phyloP scores from a whole-genome alignment of 2,113 vertebrate genomes.

The Lepisosteus oculatus region DNA sequence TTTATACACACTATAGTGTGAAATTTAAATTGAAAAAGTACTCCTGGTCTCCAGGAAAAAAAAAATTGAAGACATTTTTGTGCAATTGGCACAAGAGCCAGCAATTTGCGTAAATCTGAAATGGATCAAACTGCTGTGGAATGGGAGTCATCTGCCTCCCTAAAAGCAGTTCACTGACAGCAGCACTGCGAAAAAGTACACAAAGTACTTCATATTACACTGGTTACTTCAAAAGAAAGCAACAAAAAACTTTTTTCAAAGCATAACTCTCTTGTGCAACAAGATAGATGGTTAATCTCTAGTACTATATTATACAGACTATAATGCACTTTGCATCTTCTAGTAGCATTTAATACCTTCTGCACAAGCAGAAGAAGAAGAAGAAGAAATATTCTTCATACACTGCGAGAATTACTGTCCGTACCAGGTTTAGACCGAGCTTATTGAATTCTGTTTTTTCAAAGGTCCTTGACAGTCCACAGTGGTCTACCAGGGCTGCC shows the following conservation, averaged over 20 bases:
- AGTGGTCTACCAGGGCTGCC: constrained; percentile 63
- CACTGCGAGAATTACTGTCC: constrained; percentile 10
- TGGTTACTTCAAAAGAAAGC: no score
- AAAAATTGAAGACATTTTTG: no score
- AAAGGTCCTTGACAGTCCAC: constrained; percentile 4
- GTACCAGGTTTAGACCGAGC: constrained; percentile 20
- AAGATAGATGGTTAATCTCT: no score
- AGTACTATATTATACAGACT: no score
- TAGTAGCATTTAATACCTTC: not conserved
- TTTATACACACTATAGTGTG: not conserved
- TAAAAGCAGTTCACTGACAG: no score
- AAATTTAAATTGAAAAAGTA: not conserved
- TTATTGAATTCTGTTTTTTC: constrained; percentile 18
- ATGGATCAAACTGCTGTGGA: no score
- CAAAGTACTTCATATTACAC: not conserved
- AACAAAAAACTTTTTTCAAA: not conserved
- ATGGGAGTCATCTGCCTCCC: no score
- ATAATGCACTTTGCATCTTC: no score
- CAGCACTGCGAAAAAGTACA: not conserved
- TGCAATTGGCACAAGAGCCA: no score
- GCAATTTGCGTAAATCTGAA: no score
- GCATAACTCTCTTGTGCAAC: not conserved
- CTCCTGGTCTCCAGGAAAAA: not conserved
- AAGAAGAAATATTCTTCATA: constrained; percentile 1
- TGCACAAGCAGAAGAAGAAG: constrained; percentile 9